Evolutionary conservation across 2,888 invertebrate genomes (phyloP).

Genomic region (Agonum fuliginosum): DNA sequence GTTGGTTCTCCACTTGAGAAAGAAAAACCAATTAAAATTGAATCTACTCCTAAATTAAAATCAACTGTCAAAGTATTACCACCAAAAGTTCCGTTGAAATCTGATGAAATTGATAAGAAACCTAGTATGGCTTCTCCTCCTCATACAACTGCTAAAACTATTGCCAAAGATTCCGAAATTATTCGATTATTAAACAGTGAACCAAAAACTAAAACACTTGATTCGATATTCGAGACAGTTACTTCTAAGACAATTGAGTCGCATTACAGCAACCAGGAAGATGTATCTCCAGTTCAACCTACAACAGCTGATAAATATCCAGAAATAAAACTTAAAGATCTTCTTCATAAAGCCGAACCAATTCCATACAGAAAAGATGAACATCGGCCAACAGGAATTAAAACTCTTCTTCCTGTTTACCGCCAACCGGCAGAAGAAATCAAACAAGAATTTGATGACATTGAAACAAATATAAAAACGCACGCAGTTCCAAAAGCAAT

Average conservation of each 20-base stretch:
- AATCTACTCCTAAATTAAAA: constrained; percentile 52
- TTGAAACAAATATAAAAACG: neutral
- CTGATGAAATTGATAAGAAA: constrained; percentile 17
- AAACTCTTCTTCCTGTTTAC: constrained; percentile 73
- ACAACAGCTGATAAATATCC: constrained; percentile 69
- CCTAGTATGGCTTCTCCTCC: neutral
- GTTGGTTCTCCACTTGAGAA: constrained; percentile 67
- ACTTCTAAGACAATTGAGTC: constrained; percentile 53
- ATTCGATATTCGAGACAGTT: constrained; percentile 60
- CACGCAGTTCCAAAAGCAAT: constrained; percentile 8
- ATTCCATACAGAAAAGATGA: constrained; percentile 70
- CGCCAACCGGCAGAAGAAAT: constrained; percentile 62
- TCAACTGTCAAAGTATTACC: constrained; percentile 59
- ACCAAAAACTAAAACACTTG: constrained; percentile 59
- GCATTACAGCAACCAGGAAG: constrained; percentile 50
- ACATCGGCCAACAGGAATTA: constrained; percentile 73
- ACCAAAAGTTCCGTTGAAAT: constrained; percentile 57
- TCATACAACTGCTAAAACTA: constrained; percentile 30
- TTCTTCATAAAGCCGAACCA: constrained; percentile 69
- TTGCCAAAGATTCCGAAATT: constrained; percentile 69
- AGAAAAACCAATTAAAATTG: constrained; percentile 69
- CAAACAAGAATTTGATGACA: constrained; percentile 64
- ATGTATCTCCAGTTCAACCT: constrained; percentile 63
- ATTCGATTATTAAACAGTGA: constrained; percentile 59
- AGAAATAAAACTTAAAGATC: constrained; percentile 70